Conservation (phyloP, 2,888 invertebrate species). For the Ypsolopha sequella region DNA sequence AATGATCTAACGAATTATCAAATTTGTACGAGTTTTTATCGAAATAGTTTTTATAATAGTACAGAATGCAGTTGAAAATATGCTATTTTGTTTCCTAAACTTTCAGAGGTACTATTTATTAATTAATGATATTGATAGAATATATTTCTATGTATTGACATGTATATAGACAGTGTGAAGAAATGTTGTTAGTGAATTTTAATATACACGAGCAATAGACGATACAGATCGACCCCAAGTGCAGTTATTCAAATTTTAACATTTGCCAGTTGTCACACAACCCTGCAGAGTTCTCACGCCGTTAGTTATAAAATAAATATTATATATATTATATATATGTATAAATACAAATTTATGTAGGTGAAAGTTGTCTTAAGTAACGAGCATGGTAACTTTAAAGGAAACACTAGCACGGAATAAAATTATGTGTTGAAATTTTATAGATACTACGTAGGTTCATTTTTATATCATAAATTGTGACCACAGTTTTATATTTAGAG, state of each 20-base stretch:
- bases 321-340: slow-evolving; percentile 18
- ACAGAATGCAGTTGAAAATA: slow-evolving; percentile 58
- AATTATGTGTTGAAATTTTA: slow-evolving; percentile 40
- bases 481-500: slow-evolving; percentile 75
- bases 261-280: slow-evolving; percentile 56
- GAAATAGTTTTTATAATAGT: slow-evolving; percentile 68
- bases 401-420: slow-evolving; percentile 56
- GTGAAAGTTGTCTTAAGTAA: slow-evolving; percentile 3
- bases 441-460: slow-evolving; percentile 58
- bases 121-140: slow-evolving; percentile 72
- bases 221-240: slow-evolving; percentile 44
- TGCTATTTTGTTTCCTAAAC: slow-evolving; percentile 70
- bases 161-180: slow-evolving; percentile 55
- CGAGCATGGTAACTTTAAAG: slow-evolving; percentile 38
- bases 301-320: slow-evolving; percentile 43
- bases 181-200: slow-evolving; percentile 47
- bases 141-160: slow-evolving; percentile 73
- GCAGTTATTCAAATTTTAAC: slow-evolving; percentile 73
- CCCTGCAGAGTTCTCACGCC: slow-evolving; percentile 59
- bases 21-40: slow-evolving; percentile 68
- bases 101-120: slow-evolving; percentile 74
- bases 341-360: slow-evolving; percentile 5
- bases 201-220: slow-evolving; percentile 44
- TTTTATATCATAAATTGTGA: slow-evolving; percentile 66
- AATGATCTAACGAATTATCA: slow-evolving; percentile 59